Conservation (phyloP, 2,888 invertebrate species). For the Hydrotaea diabolus region DNA sequence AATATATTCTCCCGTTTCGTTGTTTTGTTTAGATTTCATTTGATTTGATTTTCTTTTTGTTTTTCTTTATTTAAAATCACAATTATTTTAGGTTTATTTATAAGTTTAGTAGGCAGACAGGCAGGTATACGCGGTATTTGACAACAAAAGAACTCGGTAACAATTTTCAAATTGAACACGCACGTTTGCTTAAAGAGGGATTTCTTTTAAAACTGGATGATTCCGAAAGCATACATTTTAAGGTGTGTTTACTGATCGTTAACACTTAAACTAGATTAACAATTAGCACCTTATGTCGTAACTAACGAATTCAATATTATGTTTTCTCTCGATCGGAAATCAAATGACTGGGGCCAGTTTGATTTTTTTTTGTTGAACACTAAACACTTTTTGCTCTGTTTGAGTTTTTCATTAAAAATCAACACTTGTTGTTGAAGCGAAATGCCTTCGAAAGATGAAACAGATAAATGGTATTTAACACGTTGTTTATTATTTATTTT, state of each 20-base stretch:
- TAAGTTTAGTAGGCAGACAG: background rate
- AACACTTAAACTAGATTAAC: background rate
- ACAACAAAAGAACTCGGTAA: background rate
- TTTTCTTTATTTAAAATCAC: background rate
- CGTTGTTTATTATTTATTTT: background rate
- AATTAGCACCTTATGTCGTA: conserved; percentile 8
- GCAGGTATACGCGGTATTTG: background rate
- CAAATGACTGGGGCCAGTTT: background rate
- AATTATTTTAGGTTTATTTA: background rate
- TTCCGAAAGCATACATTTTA: background rate
- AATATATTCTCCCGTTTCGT: background rate
- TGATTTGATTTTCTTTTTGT: background rate
- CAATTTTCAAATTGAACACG: background rate
- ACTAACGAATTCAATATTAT: background rate
- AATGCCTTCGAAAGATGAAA: no score
- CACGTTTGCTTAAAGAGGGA: background rate
- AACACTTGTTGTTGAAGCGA: background rate
- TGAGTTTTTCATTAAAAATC: background rate
- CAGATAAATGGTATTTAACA: background rate
- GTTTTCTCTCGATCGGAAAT: background rate
- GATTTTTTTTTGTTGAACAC: background rate
- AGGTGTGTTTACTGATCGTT: background rate
- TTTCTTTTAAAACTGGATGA: background rate
- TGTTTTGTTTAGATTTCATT: background rate
- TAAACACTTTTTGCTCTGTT: background rate